Evolutionary conservation across 2,797 vertebrate species (phyloP).

Genomic region (Pseudotriccus pelzelni): DNA sequence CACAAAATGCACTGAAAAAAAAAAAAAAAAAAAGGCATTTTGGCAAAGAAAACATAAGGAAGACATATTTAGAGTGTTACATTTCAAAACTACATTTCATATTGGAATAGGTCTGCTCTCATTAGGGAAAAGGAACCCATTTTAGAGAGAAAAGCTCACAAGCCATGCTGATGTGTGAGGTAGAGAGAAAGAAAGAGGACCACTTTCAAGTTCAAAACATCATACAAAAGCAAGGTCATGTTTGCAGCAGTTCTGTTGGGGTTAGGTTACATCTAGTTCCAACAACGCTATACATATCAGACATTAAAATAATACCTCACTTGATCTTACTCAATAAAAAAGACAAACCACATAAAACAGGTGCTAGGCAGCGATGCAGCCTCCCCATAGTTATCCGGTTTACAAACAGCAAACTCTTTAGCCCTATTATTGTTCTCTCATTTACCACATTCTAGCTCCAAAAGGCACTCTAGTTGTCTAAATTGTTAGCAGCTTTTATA

Average conservation of each 20-base stretch:
- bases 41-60: not conserved
- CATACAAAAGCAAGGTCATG: constrained; percentile 21
- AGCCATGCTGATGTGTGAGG: not conserved
- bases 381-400: constrained; percentile 67
- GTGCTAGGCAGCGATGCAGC: not conserved
- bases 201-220: constrained; percentile 37
- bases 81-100: not conserved
- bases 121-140: not conserved
- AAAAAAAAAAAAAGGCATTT: not conserved
- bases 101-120: not conserved
- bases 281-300: not conserved
- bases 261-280: constrained; percentile 36
- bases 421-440: constrained; percentile 64
- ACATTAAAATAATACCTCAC: constrained; percentile 47
- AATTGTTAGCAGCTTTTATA: constrained; percentile 79
- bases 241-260: constrained; percentile 52
- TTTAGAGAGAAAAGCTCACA: not conserved
- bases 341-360: constrained; percentile 47
- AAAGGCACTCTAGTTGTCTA: constrained; percentile 74
- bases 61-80: not conserved
- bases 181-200: not conserved
- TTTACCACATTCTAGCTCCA: constrained; percentile 75
- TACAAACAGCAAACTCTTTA: constrained; percentile 72
- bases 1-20: not conserved
- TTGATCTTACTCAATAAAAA: constrained; percentile 51